Percentiles rank a stretch among this genome's conserved stretches.
phyloP scores from a whole-genome alignment of 1,140 invertebrate genomes.

The Chlorops oryzae region DNA sequence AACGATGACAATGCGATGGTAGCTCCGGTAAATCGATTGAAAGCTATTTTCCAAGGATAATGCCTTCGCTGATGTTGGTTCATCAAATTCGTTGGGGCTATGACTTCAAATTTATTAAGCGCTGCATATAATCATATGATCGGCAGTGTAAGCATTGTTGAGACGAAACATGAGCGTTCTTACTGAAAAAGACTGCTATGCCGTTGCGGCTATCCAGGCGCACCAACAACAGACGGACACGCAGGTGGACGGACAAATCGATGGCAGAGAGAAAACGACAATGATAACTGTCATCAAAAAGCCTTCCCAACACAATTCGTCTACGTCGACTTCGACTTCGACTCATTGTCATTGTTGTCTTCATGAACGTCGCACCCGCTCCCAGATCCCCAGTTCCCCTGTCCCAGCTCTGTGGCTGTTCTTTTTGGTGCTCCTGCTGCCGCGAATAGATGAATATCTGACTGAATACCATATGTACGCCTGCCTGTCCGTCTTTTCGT shows the following conservation, averaged over 20 bases:
- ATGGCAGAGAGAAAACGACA: conserved; percentile 9
- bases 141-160: too few relatives aligned
- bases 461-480: neutral
- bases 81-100: too few relatives aligned
- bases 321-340: conserved; percentile 10
- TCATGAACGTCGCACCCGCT: neutral
- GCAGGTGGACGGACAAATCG: too few relatives aligned
- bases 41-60: too few relatives aligned
- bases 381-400: neutral
- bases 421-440: neutral
- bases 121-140: too few relatives aligned
- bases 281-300: conserved; percentile 14
- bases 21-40: too few relatives aligned
- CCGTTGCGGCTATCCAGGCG: too few relatives aligned
- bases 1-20: too few relatives aligned
- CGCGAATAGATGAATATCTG: neutral
- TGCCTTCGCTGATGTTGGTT: conserved; percentile 31
- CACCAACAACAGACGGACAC: too few relatives aligned
- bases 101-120: too few relatives aligned
- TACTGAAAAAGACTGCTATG: too few relatives aligned
- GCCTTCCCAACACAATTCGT: conserved; percentile 41
- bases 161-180: too few relatives aligned
- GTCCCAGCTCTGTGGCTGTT: neutral
- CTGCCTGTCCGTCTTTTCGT: neutral
- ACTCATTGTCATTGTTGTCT: neutral